These are phyloP conservation scores for Coleophora flavipennella DNA, from an alignment of 2,888 invertebrate species.

Conservation along the genomic window DNA sequence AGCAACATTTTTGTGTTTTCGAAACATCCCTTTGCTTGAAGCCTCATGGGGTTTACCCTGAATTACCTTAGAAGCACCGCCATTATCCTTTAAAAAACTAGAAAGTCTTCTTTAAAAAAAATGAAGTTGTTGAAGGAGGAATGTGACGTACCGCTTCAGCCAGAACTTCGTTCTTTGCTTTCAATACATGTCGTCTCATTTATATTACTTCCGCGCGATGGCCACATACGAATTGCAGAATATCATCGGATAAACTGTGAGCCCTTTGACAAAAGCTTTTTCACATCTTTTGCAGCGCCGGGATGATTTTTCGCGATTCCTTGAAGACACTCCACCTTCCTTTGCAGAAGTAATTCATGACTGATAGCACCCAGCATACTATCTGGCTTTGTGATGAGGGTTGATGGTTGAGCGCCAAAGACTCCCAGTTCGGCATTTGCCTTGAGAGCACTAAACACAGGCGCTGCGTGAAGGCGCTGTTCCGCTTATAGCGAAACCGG, in stretches of 20 bases:
- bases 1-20: no score
- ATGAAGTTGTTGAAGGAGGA: slow-evolving; percentile 9
- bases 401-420: slow-evolving; percentile 2
- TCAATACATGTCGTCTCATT: slow-evolving; percentile 8
- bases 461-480: slow-evolving; percentile 13
- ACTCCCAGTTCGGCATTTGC: slow-evolving; percentile 10
- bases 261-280: slow-evolving; percentile 2
- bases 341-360: slow-evolving; percentile 11
- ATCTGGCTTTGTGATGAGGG: slow-evolving; percentile 9
- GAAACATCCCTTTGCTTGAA: not conserved
- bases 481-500: slow-evolving; percentile 12
- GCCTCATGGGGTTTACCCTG: not conserved
- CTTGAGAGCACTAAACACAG: slow-evolving; percentile 13
- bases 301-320: not conserved
- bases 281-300: not conserved
- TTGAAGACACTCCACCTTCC: slow-evolving; percentile 4
- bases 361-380: slow-evolving; percentile 7
- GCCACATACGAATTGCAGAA: slow-evolving; percentile 13
- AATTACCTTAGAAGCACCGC: not conserved
- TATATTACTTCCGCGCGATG: slow-evolving; percentile 11
- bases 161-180: slow-evolving; percentile 7
- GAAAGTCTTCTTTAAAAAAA: slow-evolving; percentile 8
- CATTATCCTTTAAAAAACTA: slow-evolving; percentile 3
- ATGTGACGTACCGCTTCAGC: slow-evolving; percentile 5
- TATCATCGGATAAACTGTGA: slow-evolving; percentile 9